These are phyloP conservation scores for Pyralis farinalis DNA, from an alignment of 2,888 invertebrate species.

Conservation along the genomic window DNA sequence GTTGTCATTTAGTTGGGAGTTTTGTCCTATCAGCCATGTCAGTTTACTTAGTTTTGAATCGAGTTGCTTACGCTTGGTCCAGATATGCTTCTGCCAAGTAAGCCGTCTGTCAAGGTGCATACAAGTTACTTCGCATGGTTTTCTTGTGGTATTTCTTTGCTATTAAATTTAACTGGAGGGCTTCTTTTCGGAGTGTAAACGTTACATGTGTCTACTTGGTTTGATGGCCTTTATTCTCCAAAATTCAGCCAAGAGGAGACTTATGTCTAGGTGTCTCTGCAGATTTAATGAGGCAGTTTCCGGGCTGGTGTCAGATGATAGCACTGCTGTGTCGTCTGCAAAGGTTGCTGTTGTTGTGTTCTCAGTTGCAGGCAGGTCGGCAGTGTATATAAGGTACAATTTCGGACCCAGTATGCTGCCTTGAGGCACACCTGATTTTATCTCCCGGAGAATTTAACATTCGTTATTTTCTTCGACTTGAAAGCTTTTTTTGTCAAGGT, in stretches of 20 bases:
- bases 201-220: slow-evolving; percentile 14
- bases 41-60: slow-evolving; percentile 5
- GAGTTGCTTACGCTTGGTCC: slow-evolving; percentile 14
- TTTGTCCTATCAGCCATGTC: slow-evolving; percentile 14
- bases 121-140: slow-evolving; percentile 19
- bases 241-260: slow-evolving; percentile 13
- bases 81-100: slow-evolving; percentile 21
- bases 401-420: slow-evolving; percentile 17
- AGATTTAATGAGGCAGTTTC: slow-evolving; percentile 3
- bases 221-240: slow-evolving; percentile 20
- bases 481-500: slow-evolving; percentile 11
- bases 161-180: slow-evolving; percentile 15
- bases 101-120: slow-evolving; percentile 19
- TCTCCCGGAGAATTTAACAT: slow-evolving; percentile 4
- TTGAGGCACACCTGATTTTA: slow-evolving; percentile 17
- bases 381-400: slow-evolving; percentile 13
- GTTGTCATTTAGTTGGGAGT: slow-evolving; percentile 6
- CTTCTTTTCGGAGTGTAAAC: slow-evolving; percentile 11
- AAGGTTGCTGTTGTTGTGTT: slow-evolving; percentile 8
- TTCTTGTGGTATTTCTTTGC: slow-evolving; percentile 10
- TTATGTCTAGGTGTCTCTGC: slow-evolving; percentile 9
- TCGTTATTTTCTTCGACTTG: slow-evolving; percentile 6
- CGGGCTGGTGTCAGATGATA: slow-evolving; percentile 8
- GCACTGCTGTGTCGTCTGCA: slow-evolving; percentile 16
- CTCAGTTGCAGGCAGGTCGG: slow-evolving; percentile 9